Conservation (phyloP, 2,888 invertebrate species). For the Ectobius pallidus region DNA sequence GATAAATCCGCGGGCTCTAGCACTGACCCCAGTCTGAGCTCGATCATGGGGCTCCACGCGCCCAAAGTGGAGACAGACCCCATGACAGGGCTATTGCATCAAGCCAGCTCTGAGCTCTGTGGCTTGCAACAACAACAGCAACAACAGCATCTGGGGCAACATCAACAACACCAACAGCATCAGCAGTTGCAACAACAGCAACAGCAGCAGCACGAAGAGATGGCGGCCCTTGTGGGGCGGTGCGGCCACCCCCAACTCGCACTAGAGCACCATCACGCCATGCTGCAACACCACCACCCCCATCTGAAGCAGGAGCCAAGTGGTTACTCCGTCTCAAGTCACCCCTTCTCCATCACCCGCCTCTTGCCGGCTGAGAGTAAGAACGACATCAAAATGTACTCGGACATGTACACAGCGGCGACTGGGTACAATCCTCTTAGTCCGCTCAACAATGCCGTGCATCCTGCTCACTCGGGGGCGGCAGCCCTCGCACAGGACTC, state of each 20-base stretch:
- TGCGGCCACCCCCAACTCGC: constrained; percentile 56
- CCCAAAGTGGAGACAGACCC: constrained; percentile 66
- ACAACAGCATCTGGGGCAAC: constrained; percentile 59
- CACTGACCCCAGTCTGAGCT: constrained; percentile 47
- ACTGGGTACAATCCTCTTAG: constrained; percentile 55
- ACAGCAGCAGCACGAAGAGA: constrained; percentile 61
- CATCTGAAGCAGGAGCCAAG: constrained; percentile 81
- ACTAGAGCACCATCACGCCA: constrained; percentile 54
- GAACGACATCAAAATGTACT: constrained; percentile 92
- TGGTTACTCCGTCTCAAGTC: constrained; percentile 77
- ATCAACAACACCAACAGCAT: constrained; percentile 58
- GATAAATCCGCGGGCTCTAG: constrained; percentile 13
- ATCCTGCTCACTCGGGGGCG: constrained; percentile 50
- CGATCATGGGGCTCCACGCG: constrained; percentile 55
- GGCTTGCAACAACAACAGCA: constrained; percentile 49
- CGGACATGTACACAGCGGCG: constrained; percentile 64
- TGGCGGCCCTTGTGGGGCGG: constrained; percentile 69
- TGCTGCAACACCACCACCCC: constrained; percentile 62
- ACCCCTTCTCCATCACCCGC: constrained; percentile 94
- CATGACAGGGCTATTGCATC: constrained; percentile 70
- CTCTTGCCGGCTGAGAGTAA: constrained; percentile 88
- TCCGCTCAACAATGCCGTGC: constrained; percentile 42
- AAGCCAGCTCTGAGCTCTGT: constrained; percentile 63
- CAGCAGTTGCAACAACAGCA: constrained; percentile 61
- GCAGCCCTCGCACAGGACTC: constrained; percentile 69